Evolutionary conservation across 2,113 vertebrate species (phyloP).

Genomic region (Cariama cristata): DNA sequence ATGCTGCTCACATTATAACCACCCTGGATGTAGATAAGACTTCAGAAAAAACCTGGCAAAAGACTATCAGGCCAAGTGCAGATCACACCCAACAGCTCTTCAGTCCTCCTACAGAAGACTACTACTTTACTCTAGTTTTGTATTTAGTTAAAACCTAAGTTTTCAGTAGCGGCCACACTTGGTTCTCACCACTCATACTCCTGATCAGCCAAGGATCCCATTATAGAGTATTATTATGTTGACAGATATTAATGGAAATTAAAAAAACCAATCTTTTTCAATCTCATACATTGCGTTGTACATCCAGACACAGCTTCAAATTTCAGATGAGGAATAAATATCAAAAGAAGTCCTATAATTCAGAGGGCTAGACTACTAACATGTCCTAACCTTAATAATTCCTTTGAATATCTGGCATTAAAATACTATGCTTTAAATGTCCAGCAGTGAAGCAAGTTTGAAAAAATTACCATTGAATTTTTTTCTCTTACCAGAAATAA

Average conservation of each 20-base stretch:
- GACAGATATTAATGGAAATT: rapidly evolving
- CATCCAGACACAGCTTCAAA: background rate
- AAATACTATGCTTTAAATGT: background rate
- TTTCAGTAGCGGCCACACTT: background rate
- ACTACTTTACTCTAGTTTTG: background rate
- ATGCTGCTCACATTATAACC: background rate
- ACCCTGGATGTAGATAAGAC: background rate
- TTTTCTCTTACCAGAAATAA: background rate
- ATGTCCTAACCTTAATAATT: background rate
- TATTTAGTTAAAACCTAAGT: background rate
- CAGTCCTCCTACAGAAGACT: background rate
- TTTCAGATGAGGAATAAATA: background rate
- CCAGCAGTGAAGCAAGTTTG: background rate
- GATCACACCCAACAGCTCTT: background rate
- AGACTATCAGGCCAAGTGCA: background rate
- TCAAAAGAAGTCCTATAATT: background rate
- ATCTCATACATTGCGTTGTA: background rate
- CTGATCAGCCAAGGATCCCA: background rate
- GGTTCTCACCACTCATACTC: background rate
- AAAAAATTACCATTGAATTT: background rate
- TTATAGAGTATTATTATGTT: background rate
- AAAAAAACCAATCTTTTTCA: background rate
- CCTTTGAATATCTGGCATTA: background rate
- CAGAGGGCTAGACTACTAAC: background rate
- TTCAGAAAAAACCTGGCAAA: background rate